These are phyloP conservation scores for Psittacula echo DNA, from an alignment of 2,797 vertebrate species.

Conservation along the genomic window DNA sequence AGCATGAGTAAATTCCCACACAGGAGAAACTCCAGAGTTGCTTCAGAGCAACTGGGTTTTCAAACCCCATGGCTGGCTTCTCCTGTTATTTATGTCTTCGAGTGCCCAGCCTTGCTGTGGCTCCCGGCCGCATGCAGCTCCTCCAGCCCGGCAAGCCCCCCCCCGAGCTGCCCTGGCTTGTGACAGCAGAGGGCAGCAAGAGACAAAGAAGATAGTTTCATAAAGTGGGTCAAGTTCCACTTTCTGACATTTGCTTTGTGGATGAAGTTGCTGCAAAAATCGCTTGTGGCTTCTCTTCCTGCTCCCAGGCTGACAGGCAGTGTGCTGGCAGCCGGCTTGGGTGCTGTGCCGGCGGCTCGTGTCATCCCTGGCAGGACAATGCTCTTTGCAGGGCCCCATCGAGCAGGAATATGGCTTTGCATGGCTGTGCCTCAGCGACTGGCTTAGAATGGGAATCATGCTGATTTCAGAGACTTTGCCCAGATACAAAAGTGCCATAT, in stretches of 20 bases:
- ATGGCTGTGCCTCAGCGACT: fast-evolving
- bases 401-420: fast-evolving
- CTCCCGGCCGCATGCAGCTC: fast-evolving
- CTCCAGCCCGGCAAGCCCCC: neutral
- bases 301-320: fast-evolving
- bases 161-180: neutral
- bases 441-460: neutral
- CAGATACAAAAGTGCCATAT: neutral
- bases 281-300: fast-evolving
- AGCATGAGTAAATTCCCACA: neutral
- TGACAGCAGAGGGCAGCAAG: slow-evolving; percentile 80
- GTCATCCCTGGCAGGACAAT: fast-evolving
- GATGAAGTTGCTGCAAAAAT: fast-evolving
- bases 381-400: fast-evolving
- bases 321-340: neutral
- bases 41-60: fast-evolving
- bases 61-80: fast-evolving
- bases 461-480: neutral
- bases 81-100: fast-evolving
- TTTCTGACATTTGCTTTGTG: neutral
- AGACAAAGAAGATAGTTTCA: slow-evolving; percentile 44
- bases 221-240: neutral
- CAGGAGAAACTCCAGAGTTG: neutral
- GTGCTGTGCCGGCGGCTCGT: fast-evolving
- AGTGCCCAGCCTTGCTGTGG: neutral